Conservation (phyloP, 2,888 invertebrate species). For the Nomada hirtipes region DNA sequence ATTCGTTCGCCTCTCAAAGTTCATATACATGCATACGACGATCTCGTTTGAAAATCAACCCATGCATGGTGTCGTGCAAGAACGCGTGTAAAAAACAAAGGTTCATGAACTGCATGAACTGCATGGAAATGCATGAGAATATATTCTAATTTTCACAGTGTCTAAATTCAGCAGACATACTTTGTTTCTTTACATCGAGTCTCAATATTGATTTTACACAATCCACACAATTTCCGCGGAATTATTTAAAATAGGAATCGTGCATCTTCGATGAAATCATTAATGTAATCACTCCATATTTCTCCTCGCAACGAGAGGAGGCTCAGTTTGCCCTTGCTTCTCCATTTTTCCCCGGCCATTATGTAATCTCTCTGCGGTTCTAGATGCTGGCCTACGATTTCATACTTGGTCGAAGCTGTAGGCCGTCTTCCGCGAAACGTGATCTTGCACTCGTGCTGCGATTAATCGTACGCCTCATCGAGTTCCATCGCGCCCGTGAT, state of each 20-base stretch:
- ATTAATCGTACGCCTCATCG: slow-evolving; percentile 30
- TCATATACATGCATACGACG: background rate
- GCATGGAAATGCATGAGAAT: background rate
- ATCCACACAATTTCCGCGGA: background rate
- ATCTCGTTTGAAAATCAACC: background rate
- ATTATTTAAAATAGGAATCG: background rate
- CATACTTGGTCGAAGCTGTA: slow-evolving; percentile 42
- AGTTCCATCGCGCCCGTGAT: slow-evolving; percentile 29
- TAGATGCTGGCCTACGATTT: slow-evolving; percentile 31
- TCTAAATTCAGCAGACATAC: too few species aligned
- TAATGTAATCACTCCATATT: too few species aligned
- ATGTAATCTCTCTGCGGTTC: background rate
- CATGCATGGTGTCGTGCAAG: background rate
- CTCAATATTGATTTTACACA: background rate
- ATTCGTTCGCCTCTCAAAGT: background rate
- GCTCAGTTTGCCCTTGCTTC: background rate
- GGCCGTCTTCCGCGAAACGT: slow-evolving; percentile 47
- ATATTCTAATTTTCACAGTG: too few species aligned
- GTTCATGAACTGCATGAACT: background rate
- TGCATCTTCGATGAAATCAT: too few species aligned
- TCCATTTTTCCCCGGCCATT: background rate
- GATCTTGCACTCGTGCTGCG: slow-evolving; percentile 44
- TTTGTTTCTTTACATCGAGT: background rate
- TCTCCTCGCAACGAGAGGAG: background rate
- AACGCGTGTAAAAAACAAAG: background rate